Evolutionary conservation across 2,888 invertebrate genomes (phyloP), one percentile per base, ranked within the genome.

Genomic region (Megaustenia siamemsis): DNA sequence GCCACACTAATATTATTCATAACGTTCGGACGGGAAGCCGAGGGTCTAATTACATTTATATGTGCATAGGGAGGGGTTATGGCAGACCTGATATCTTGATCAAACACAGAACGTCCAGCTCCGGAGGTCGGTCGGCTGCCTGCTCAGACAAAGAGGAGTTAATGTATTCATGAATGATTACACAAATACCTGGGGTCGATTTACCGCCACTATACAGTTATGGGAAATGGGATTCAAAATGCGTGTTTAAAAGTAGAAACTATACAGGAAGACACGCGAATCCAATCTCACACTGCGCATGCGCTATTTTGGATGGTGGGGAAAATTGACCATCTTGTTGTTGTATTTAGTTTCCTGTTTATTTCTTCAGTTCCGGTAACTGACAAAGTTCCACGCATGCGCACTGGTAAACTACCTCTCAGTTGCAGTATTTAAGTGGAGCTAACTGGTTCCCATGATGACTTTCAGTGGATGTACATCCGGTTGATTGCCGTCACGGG

Each of bases 21-120:
- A 71, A 43, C 43, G 71, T 43, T 12, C 71, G 43, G 71, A 24
- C 71, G 71, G 40, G 43, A 71, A 71, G 43, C n/a, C 28, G n/a
- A 71, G 71, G 45, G 43, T 71, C 71, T 45, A 71, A 71, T 71
- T 71, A 71, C 71, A 71, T 71, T 71, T 43, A 71, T 71, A 71
- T 71, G n/a, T 71, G 43, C 43, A 45, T 28, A 10, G n/a, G 71
- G 71, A 71, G 28, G 71, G 43, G 71, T 71, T 71, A 24, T 71
- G 43, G 71, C 43, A n/a, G n/a, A 71, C 71, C n/a, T 71, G 71
- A 43, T 45, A 71, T 71, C 71, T 71, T 71, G 71, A 71, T 71
- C 71, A 71, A 71, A 71, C n/a, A 71, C 71, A 40, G 43, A 43
- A 43, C 71, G n/a, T 10, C n/a, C 45, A 24, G 71, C 43, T 71